These are phyloP conservation scores for Oeneis ivallda DNA, from an alignment of 2,888 invertebrate species.

Conservation along the genomic window DNA sequence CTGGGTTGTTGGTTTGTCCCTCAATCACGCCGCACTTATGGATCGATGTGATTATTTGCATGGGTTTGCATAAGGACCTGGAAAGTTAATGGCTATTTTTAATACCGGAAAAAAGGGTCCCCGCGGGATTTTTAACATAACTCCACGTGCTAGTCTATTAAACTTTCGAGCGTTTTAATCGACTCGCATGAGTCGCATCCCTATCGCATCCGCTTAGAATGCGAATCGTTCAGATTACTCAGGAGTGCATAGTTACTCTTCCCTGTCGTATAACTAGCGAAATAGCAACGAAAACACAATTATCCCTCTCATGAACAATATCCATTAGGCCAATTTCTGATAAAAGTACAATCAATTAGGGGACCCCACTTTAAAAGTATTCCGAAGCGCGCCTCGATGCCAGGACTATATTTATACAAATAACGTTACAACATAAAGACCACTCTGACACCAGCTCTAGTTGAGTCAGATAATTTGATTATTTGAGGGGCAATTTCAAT, in stretches of 20 bases:
- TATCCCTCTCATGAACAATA: slow-evolving; percentile 59
- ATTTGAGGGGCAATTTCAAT: slow-evolving; percentile 41
- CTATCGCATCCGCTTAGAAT: no score
- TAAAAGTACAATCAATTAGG: slow-evolving; percentile 68
- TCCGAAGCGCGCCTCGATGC: slow-evolving; percentile 26
- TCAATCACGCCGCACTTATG: no score
- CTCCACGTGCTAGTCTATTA: no score
- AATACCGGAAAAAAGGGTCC: no score
- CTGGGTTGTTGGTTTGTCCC: no score
- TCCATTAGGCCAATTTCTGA: slow-evolving; percentile 67
- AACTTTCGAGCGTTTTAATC: no score
- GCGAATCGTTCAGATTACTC: no score
- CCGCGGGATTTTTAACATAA: no score
- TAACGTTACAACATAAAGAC: slow-evolving; percentile 71
- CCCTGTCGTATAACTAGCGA: not conserved
- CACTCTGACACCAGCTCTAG: slow-evolving; percentile 57
- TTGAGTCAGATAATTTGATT: slow-evolving; percentile 48
- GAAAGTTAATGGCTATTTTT: no score
- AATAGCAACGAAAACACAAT: slow-evolving; percentile 26
- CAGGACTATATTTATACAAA: slow-evolving; percentile 74
- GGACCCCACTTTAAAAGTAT: slow-evolving; percentile 41
- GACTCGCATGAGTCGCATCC: no score
- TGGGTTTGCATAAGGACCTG: no score
- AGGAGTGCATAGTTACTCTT: not conserved
- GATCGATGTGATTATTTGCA: no score